Evolutionary conservation across 1,140 invertebrate species (phyloP).

Genomic region (Arion vulgaris): DNA sequence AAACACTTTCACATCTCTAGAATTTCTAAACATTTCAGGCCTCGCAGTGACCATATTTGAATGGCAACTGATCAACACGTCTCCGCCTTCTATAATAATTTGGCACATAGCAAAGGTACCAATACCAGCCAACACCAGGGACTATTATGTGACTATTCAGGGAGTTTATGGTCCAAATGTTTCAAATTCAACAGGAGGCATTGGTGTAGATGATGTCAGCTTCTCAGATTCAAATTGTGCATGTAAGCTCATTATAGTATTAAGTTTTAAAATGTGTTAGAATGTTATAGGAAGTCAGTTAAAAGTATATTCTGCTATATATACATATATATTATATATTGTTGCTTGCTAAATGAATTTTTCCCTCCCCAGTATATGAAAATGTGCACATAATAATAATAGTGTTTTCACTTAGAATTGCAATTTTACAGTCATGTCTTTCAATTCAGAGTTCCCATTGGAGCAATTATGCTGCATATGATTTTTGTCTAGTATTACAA

Average conservation of each 20-base stretch:
- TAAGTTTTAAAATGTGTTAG: too few relatives aligned
- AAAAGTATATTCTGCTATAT: too few relatives aligned
- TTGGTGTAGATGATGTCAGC: constrained; percentile 81
- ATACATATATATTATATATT: too few relatives aligned
- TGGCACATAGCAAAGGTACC: constrained; percentile 59
- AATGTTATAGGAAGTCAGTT: too few relatives aligned
- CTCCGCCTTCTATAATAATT: constrained; percentile 38
- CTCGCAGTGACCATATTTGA: constrained; percentile 17
- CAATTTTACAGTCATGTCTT: too few relatives aligned
- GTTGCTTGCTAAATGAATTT: too few relatives aligned
- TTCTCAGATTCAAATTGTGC: constrained; percentile 72
- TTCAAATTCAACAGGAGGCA: constrained; percentile 77
- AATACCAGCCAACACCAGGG: constrained; percentile 39
- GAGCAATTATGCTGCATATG: too few relatives aligned
- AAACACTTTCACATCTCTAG: neutral
- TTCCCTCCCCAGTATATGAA: too few relatives aligned
- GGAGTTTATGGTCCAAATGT: constrained; percentile 80
- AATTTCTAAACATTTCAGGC: neutral
- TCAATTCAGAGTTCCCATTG: too few relatives aligned
- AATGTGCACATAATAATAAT: too few relatives aligned
- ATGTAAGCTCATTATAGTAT: constrained; percentile 40
- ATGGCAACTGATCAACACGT: constrained; percentile 49
- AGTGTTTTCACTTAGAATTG: too few relatives aligned
- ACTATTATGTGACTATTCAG: constrained; percentile 55
- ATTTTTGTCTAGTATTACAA: too few relatives aligned